These are phyloP conservation scores for Aricia agestis DNA, from an alignment of 1,140 invertebrate genomes.

Conservation along the genomic window DNA sequence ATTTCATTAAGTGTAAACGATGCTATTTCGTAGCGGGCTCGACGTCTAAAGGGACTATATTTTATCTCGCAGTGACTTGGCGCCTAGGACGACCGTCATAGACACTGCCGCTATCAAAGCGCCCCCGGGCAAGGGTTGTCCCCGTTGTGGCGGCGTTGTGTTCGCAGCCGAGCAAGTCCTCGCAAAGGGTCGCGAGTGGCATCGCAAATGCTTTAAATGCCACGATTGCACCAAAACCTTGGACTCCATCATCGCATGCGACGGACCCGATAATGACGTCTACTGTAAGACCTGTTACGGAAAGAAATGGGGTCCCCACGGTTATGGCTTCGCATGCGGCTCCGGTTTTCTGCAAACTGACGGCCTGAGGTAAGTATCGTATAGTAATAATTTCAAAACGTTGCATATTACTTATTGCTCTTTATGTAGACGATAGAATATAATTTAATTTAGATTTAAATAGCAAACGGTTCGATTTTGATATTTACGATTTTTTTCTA, in stretches of 20 bases:
- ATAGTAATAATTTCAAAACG: background rate
- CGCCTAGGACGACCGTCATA: slow-evolving; percentile 84
- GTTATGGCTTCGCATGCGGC: slow-evolving; percentile 96
- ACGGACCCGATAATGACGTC: slow-evolving; percentile 92
- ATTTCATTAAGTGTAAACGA: background rate
- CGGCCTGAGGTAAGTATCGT: slow-evolving; percentile 84
- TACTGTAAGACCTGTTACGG: slow-evolving; percentile 96
- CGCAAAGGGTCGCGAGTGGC: slow-evolving; percentile 94
- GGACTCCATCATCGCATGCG: slow-evolving; percentile 95
- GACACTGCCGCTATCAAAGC: slow-evolving; percentile 89
- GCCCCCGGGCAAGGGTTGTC: slow-evolving; percentile 90
- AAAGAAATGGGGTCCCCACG: slow-evolving; percentile 95
- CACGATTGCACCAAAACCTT: slow-evolving; percentile 93
- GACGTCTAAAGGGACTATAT: background rate
- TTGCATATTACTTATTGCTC: no score
- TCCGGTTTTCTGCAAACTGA: slow-evolving; percentile 95
- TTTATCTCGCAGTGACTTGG: slow-evolving; percentile 77
- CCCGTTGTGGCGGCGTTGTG: slow-evolving; percentile 91
- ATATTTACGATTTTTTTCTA: no score
- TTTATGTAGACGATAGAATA: no score
- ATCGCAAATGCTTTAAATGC: slow-evolving; percentile 99
- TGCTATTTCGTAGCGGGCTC: background rate
- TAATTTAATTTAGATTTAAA: no score
- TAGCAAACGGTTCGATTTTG: no score
- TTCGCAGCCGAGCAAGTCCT: slow-evolving; percentile 94